Percentiles rank a stretch among this genome's conserved stretches.
These are phyloP conservation scores for Phyto melanocephala DNA, from an alignment of 2,888 invertebrate species.

Conservation along the genomic window DNA sequence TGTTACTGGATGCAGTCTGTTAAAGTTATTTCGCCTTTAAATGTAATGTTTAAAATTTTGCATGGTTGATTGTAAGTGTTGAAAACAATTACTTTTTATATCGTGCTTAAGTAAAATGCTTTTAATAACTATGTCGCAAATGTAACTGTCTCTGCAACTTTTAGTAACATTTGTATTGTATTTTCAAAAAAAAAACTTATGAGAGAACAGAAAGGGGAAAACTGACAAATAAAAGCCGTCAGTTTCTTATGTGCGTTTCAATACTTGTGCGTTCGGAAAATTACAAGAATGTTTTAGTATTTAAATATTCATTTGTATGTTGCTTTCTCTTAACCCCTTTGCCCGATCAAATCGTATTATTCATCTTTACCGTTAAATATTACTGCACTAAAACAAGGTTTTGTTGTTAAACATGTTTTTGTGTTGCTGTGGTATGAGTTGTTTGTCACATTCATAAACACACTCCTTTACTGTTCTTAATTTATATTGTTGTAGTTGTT, in stretches of 20 bases:
- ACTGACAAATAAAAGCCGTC: constrained; percentile 3
- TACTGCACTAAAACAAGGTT: background rate
- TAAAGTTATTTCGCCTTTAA: constrained; percentile 45
- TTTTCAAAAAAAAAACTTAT: background rate
- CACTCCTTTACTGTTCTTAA: constrained; percentile 13
- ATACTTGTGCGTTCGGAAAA: constrained; percentile 41
- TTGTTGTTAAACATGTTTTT: background rate
- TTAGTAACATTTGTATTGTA: constrained; percentile 58
- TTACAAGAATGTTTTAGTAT: constrained; percentile 40
- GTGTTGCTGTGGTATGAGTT: background rate
- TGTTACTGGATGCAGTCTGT: no score
- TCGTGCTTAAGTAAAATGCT: constrained; percentile 61
- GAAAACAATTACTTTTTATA: constrained; percentile 33
- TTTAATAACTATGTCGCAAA: constrained; percentile 68
- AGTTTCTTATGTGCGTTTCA: constrained; percentile 10
- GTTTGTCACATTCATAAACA: background rate
- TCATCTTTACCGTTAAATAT: background rate
- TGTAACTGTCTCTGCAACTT: constrained; percentile 66
- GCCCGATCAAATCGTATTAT: background rate
- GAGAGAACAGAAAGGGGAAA: no score
- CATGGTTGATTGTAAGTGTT: constrained; percentile 47
- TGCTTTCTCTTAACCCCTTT: constrained; percentile 25
- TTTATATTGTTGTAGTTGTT: constrained; percentile 15
- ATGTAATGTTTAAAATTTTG: constrained; percentile 34
- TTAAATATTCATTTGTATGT: constrained; percentile 62